Conservation (phyloP, 2,888 invertebrate species). For the Panorpa germanica region DNA sequence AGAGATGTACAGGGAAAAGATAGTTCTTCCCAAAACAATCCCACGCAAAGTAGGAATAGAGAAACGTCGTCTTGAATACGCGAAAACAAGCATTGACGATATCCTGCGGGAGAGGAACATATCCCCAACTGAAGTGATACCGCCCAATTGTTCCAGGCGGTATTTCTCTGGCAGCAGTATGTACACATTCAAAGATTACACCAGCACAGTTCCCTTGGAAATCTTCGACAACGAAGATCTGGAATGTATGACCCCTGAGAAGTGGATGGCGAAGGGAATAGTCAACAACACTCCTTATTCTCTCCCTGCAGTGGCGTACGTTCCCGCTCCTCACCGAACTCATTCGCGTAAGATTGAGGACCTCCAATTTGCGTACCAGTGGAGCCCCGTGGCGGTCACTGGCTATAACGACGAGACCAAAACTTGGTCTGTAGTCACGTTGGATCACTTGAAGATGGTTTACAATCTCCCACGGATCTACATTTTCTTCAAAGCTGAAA, state of each 20-base stretch:
- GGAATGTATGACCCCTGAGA: constrained; percentile 32
- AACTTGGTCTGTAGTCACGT: constrained; percentile 36
- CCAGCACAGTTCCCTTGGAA: constrained; percentile 34
- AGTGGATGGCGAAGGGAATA: constrained; percentile 54
- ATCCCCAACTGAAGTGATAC: constrained; percentile 18
- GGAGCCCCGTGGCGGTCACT: constrained; percentile 21
- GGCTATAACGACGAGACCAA: constrained; percentile 18
- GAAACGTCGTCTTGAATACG: constrained; percentile 39
- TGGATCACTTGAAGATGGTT: constrained; percentile 37
- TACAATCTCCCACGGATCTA: constrained; percentile 44
- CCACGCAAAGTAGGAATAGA: constrained; percentile 68
- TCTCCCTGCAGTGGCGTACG: constrained; percentile 51
- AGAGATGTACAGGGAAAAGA: not conserved
- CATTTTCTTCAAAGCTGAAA: constrained; percentile 64
- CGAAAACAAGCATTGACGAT: constrained; percentile 20
- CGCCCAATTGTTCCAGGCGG: constrained; percentile 17
- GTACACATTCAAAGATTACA: constrained; percentile 14
- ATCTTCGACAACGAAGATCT: constrained; percentile 44
- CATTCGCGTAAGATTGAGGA: too few relatives aligned
- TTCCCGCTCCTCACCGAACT: too few relatives aligned
- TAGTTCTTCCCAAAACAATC: not conserved
- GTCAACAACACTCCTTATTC: constrained; percentile 50
- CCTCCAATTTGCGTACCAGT: too few relatives aligned
- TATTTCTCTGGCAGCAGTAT: constrained; percentile 13
- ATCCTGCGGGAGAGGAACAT: constrained; percentile 18